Base-by-base conservation (phyloP, 1,140 invertebrate species). In the Pseudomyrmex gracilis region DNA sequence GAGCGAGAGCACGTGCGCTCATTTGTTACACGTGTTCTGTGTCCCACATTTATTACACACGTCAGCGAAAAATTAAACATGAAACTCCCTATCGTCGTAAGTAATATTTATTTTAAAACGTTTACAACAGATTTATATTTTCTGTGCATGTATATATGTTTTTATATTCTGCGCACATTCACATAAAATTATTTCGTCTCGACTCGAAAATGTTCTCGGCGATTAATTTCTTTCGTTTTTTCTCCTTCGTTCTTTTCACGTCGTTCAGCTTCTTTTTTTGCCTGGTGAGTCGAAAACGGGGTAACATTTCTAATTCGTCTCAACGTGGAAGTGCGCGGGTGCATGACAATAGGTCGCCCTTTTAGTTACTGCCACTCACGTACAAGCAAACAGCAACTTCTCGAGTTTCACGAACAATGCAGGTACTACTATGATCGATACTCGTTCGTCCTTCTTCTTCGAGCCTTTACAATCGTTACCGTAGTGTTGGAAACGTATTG, bases 381-480 rank as follows among this genome's bases (percentile, higher is more conserved):
- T 76, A 34, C 17, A 34, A 34, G 60, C 73, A 83, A 83, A 83
- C 60, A 83, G 47, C 51, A 78, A 67, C 51, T 78, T 80, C 61
- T 78, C 63, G 22, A 51, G 53, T 78, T 78, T 78, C 49, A 24
- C 10, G 73, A 67, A 84, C 74, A 84, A 78, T 84, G 24, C 73
- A 67, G 55, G 53, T 71, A 68, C 63, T 15, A 78, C 15, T n/a
- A 43, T 84, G 82, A 78, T 84, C 82, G 74, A 84, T 84, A 84
- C 74, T 67, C 51, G 61, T 66, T 49, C 61, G 24, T 34, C 80
- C 20, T 24, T 17, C 61, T 82, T 82, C 71, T 74, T 63, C 70
- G 24, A 74, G 43, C 43, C 51, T 20, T 83, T 45, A 55, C 51
- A 66, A 77, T 76, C 34, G 17, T 12, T 12, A 47, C 15, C 43